These are phyloP conservation scores for Beaufortia kweichowensis DNA, from an alignment of 2,113 vertebrate species.

Conservation along the genomic window DNA sequence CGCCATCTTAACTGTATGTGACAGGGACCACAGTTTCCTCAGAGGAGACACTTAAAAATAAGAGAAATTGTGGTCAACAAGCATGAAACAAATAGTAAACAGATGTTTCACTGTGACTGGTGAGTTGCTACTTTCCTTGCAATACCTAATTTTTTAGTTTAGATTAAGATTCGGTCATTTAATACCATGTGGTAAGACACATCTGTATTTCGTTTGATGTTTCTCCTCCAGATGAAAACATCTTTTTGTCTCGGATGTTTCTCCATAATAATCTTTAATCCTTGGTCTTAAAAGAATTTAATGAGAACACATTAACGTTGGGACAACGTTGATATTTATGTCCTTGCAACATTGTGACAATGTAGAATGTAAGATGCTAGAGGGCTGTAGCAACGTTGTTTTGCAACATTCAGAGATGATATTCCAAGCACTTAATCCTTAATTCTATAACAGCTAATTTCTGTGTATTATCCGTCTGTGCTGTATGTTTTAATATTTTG, in stretches of 20 bases:
- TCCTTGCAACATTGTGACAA: too few species aligned
- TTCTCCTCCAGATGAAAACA: not conserved
- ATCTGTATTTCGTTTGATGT: not conserved
- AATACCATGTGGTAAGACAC: constrained; percentile 8
- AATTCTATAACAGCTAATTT: too few species aligned
- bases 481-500: too few species aligned
- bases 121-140: constrained; percentile 2
- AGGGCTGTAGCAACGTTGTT: too few species aligned
- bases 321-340: too few species aligned
- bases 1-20: constrained; percentile 26
- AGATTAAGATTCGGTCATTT: constrained; percentile 7
- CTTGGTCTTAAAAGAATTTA: too few species aligned
- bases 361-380: too few species aligned
- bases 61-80: constrained; percentile 33
- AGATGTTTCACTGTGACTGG: constrained; percentile 46
- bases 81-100: constrained; percentile 40
- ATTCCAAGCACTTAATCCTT: too few species aligned
- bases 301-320: too few species aligned
- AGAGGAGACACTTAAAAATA: constrained; percentile 20
- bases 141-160: constrained; percentile 15
- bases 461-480: too few species aligned
- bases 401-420: too few species aligned
- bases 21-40: constrained; percentile 10
- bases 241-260: constrained; percentile 2
- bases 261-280: too few species aligned